Conservation (phyloP, 1,140 invertebrate species). For the Tetragnatha versicolor region DNA sequence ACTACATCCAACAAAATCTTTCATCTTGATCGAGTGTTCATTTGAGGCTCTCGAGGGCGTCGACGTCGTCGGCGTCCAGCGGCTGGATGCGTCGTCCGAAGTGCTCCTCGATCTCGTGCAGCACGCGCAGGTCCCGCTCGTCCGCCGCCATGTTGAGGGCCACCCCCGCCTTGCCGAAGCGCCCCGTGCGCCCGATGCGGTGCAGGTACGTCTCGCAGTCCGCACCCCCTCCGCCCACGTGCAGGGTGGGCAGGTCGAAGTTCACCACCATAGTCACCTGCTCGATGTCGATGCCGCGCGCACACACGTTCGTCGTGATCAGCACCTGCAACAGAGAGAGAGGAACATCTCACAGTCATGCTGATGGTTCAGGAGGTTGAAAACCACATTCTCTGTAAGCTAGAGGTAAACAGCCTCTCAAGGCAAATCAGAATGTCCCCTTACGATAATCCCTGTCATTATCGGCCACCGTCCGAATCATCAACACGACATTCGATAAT, state of each 20-base stretch:
- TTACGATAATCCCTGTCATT: too few relatives aligned
- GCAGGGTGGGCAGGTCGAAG: constrained; percentile 92
- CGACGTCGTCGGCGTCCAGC: constrained; percentile 86
- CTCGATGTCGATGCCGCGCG: constrained; percentile 91
- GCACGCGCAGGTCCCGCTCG: constrained; percentile 74
- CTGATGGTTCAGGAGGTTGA: too few relatives aligned
- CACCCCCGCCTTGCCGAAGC: constrained; percentile 94
- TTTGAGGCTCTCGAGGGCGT: constrained; percentile 84
- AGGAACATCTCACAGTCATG: too few relatives aligned
- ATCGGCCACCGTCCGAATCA: too few relatives aligned
- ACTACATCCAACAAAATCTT: not conserved
- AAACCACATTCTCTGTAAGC: too few relatives aligned
- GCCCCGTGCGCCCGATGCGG: constrained; percentile 92
- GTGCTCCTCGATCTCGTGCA: constrained; percentile 85
- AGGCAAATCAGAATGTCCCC: too few relatives aligned
- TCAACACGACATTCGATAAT: too few relatives aligned
- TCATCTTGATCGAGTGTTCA: not conserved
- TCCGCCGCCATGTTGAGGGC: constrained; percentile 87
- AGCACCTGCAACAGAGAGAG: constrained; percentile 76
- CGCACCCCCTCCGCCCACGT: constrained; percentile 69
- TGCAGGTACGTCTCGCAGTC: constrained; percentile 98
- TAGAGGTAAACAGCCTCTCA: too few relatives aligned
- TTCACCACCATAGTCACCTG: constrained; percentile 98
- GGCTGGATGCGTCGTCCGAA: constrained; percentile 78
- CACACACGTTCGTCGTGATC: constrained; percentile 87